Evolutionary conservation across 2,888 invertebrate genomes (phyloP), one percentile per base, ranked within the genome.

Genomic region (Ptychoptera albimana): DNA sequence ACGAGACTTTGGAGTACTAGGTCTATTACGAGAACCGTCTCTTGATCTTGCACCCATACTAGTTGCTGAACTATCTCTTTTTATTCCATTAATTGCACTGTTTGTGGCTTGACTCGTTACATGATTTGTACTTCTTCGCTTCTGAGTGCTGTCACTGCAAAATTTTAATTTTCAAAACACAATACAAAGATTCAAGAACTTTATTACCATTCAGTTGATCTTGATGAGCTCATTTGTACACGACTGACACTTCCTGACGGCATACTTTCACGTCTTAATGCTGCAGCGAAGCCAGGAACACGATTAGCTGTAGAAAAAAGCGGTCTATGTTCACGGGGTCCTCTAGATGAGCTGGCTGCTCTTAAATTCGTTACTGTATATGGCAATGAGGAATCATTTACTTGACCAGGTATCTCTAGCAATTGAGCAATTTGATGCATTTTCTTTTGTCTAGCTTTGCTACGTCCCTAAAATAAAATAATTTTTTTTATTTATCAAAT

Each of bases 391-490:
- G 62, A 57, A 42, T 62, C 63, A 23, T 58, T 48, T 32, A 54
- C 48, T 50, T 62, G 60, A 1, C 59, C 59, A 2, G 83, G 79
- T 51, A 92, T 82, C 60, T 96, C 94, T 14, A 98, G 69, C 9
- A 97, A 68, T 32, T 84, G 79, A 1, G 92, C 94, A 45, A 97
- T 96, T 64, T 92, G 87, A 57, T 85, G 85, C 84, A 97, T 89
- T 66, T 97, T 97, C 67, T 91, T 87, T 58, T 94, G 93, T 0
- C 97, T 78, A 1, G 96, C 92, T 66, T 91, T 93, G 56, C 87
- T 82, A 32, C 92, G 75, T 29, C 93, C 93, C 76, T 86, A 57
- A 6, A 55, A 55, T 49, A 37, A 42, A 39, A 45, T 23, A 36
- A 34, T 14, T 46, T 34, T 34, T 41, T 45, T n/a, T 11, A 12